A percentile compares a stretch with the other conserved stretches of the same genome.
Evolutionary conservation across 2,797 vertebrate species (phyloP).

Genomic region (Sparidentex hasta): DNA sequence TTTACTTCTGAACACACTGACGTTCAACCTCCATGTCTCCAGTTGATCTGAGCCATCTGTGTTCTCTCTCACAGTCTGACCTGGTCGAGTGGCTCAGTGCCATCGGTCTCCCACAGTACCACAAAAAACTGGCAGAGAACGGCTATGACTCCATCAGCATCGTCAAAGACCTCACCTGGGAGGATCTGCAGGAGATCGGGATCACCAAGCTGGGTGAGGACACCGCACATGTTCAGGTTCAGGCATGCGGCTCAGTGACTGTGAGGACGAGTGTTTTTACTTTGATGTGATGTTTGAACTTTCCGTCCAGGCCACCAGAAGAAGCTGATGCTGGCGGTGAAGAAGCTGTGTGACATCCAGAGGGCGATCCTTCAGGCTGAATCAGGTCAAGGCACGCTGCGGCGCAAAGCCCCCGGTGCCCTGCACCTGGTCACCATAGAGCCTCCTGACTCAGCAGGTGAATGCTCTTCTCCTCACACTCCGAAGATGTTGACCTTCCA

Average conservation of each 20-base stretch:
- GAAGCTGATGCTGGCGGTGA: conserved; percentile 97
- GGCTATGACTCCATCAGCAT: conserved; percentile 96
- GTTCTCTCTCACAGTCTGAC: conserved; percentile 83
- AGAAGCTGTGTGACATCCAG: conserved; percentile 91
- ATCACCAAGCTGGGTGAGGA: conserved; percentile 94
- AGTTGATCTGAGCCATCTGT: background rate
- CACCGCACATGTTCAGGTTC: background rate
- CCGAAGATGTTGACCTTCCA: conserved; percentile 90
- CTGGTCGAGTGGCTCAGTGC: conserved; percentile 95
- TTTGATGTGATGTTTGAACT: background rate
- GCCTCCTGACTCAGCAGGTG: conserved; percentile 55
- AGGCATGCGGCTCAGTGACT: accelerated
- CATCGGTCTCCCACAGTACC: conserved; percentile 94
- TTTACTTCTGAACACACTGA: background rate
- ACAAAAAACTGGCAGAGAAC: conserved; percentile 92
- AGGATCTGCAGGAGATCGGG: conserved; percentile 97
- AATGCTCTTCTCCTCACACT: conserved; percentile 78
- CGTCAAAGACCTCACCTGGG: conserved; percentile 95
- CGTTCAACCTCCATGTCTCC: background rate
- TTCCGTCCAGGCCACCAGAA: conserved; percentile 93
- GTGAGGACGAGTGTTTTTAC: background rate
- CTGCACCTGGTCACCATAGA: conserved; percentile 84
- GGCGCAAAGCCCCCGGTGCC: conserved; percentile 70
- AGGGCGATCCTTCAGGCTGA: conserved; percentile 79
- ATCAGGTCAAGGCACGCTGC: conserved; percentile 74